Base-by-base conservation (phyloP, 1,140 invertebrate genomes). In the Bathynomus jamesi region DNA sequence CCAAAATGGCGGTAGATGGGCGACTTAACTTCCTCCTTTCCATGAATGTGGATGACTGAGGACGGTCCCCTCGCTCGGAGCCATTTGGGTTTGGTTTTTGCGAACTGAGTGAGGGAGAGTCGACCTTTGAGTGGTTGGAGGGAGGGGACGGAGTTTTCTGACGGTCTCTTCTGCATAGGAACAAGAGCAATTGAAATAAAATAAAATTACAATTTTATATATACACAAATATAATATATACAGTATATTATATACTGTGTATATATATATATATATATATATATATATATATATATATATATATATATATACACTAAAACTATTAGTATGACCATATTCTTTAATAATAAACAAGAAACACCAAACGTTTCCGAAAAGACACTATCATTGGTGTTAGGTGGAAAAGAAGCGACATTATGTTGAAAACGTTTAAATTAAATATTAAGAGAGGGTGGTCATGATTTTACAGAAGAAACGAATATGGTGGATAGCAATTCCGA, bases 211-310 rank as follows among this genome's bases (percentile, higher is more conserved):
- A 53, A 17, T 3, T 3, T 53, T 53, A 53, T 40, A 53, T 53
- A 53, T 53, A 53, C 27, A 63, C 24, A 63, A 24, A 63, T n/a
- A n/a, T n/a, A n/a, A n/a, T 62, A 62, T 62, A 62, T 62, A 62
- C 21, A 11, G 21, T 62, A 62, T 62, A 62, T 27, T 62, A 62
- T 62, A 62, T 63, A 63, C 24, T 63, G 24, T 63, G 27, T 63
- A 28, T 63, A 63, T 63, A 28, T 63, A 63, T 63, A 63, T 63
- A 28, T 63, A 63, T 63, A 28, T 63, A 63, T 63, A 28, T 63
- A 63, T 63, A 28, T 63, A 63, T 63, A 28, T 63, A 63, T 63
- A 28, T 63, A 63, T 63, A 28, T 63, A 63, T 63, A 63, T 63
- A 63, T 28, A 28, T 63, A 63, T 63, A 28, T 53, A 53, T 53